Conservation (phyloP, 2,888 invertebrate genomes). For the Cryptocheilus praepositus region DNA sequence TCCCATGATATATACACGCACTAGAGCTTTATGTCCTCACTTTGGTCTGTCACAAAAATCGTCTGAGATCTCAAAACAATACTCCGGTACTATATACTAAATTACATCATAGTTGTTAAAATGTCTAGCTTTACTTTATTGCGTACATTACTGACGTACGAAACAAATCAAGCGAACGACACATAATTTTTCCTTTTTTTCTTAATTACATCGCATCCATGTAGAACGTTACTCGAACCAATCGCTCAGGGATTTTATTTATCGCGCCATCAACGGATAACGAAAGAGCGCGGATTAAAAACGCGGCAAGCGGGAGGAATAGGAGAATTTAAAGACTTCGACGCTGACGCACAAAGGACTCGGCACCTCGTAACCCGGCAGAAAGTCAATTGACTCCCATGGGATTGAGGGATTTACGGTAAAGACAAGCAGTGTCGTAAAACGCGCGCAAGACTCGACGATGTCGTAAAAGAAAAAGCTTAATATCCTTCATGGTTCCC, state of each 20-base stretch:
- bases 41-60: too few relatives aligned
- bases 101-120: too few relatives aligned
- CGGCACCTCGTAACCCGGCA: constrained; percentile 52
- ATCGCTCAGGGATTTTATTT: too few relatives aligned
- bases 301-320: constrained; percentile 14
- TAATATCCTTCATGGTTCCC: constrained; percentile 56
- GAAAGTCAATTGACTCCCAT: constrained; percentile 61
- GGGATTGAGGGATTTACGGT: constrained; percentile 62
- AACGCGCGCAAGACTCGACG: constrained; percentile 39
- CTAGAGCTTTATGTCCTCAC: too few relatives aligned
- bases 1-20: too few relatives aligned
- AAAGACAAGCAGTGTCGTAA: constrained; percentile 59
- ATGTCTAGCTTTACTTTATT: too few relatives aligned
- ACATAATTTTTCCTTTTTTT: too few relatives aligned
- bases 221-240: too few relatives aligned
- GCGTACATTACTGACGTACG: constrained; percentile 6
- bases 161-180: too few relatives aligned
- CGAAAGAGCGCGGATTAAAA: constrained; percentile 16
- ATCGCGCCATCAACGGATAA: not conserved
- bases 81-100: too few relatives aligned
- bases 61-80: too few relatives aligned
- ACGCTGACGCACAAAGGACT: constrained; percentile 9
- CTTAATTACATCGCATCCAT: too few relatives aligned
- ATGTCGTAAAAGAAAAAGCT: constrained; percentile 59
- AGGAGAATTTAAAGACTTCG: not conserved